These are phyloP conservation scores for Caenorhabditis tropicalis DNA, from an alignment of 1,140 invertebrate species.

Conservation along the genomic window DNA sequence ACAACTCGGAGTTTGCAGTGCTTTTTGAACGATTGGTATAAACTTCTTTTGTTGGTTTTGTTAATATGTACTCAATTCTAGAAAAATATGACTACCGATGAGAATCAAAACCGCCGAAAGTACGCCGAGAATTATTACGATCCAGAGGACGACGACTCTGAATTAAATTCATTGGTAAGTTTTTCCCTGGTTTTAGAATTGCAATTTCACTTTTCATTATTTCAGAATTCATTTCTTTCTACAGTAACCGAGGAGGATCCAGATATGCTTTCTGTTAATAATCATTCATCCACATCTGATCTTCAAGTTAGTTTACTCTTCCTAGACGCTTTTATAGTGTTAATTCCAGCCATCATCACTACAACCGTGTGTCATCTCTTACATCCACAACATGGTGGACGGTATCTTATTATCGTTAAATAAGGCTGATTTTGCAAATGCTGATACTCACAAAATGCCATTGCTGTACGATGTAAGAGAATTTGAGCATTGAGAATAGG, in stretches of 20 bases:
- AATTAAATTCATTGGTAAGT: constrained; percentile 7
- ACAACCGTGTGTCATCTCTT: constrained; percentile 22
- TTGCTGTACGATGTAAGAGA: neutral
- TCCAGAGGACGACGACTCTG: constrained; percentile 7
- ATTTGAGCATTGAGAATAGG: too few species aligned
- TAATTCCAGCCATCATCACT: neutral
- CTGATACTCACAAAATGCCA: constrained; percentile 5
- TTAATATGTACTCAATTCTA: neutral
- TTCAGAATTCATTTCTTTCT: neutral
- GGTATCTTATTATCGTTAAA: constrained; percentile 29
- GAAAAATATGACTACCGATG: neutral
- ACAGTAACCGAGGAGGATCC: constrained; percentile 19
- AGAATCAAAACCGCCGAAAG: neutral
- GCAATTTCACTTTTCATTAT: neutral
- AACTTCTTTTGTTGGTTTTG: neutral
- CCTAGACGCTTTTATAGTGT: neutral
- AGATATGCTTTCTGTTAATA: neutral
- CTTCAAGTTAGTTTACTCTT: neutral
- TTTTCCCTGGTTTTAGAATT: too few species aligned
- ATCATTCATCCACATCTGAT: neutral
- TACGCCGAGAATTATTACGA: neutral
- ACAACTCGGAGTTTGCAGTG: neutral
- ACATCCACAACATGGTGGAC: constrained; percentile 33
- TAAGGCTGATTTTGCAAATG: neutral
- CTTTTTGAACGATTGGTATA: neutral